Conservation (phyloP, 92 coral and sea anemone species). For the Epizoanthus illoricatus region DNA sequence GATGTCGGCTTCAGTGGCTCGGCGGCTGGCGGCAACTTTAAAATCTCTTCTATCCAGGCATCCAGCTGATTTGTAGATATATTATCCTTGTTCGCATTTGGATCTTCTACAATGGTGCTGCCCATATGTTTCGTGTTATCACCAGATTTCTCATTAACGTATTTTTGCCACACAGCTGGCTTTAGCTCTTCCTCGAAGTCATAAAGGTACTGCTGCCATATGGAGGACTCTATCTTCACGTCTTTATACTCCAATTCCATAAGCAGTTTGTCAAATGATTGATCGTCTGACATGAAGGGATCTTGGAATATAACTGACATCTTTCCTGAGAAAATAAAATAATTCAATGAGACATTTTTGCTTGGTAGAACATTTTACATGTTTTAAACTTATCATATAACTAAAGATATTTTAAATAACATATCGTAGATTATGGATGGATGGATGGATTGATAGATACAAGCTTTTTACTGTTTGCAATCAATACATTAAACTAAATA, state of each 20-base stretch:
- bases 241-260: conserved; percentile 31
- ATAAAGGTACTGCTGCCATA: conserved; percentile 36
- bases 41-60: conserved; percentile 25
- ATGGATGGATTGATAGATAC: no score
- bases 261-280: conserved; percentile 27
- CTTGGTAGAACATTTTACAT: background rate
- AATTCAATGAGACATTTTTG: background rate
- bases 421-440: no score
- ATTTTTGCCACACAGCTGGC: conserved; percentile 38
- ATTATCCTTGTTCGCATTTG: background rate
- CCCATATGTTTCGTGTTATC: background rate
- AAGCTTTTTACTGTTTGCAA: no score
- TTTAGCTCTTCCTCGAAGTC: conserved; percentile 38
- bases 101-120: background rate
- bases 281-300: conserved; percentile 35
- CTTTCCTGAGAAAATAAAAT: background rate
- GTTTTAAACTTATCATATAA: no score
- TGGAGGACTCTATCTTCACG: conserved; percentile 30
- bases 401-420: no score
- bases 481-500: no score
- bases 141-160: conserved; percentile 10
- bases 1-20: background rate
- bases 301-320: conserved; percentile 40
- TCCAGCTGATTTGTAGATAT: conserved; percentile 21
- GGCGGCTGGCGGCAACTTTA: background rate